These are phyloP conservation scores for Steinernema scapterisci DNA, from an alignment of 2,888 invertebrate species.

Conservation along the genomic window DNA sequence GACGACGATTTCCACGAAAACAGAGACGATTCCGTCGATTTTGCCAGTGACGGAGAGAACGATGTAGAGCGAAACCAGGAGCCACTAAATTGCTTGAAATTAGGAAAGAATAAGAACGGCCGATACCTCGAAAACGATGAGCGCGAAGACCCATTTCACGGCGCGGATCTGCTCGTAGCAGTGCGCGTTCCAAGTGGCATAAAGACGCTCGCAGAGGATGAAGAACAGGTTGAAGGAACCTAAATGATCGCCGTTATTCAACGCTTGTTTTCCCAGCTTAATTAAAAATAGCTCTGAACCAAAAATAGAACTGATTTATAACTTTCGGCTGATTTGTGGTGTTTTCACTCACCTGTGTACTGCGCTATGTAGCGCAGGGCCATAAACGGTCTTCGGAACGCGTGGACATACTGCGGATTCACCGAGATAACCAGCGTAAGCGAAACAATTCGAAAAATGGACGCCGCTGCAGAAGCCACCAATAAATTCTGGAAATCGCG, in stretches of 20 bases:
- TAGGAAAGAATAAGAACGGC: not conserved
- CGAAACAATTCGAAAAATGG: constrained; percentile 13
- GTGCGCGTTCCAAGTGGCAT: not conserved
- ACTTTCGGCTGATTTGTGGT: too few species aligned
- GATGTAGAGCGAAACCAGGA: constrained; percentile 4
- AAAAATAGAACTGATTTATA: too few species aligned
- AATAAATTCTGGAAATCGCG: not conserved
- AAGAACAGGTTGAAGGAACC: constrained; percentile 25
- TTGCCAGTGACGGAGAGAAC: not conserved
- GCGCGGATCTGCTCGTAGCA: not conserved
- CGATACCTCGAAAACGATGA: constrained; percentile 14
- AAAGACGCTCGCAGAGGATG: constrained; percentile 15
- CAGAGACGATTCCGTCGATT: constrained; percentile 6
- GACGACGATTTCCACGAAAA: constrained; percentile 11
- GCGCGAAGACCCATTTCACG: not conserved
- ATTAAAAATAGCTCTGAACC: too few species aligned
- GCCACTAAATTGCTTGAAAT: not conserved
- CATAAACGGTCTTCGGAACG: not conserved
- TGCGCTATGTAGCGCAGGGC: constrained; percentile 8
- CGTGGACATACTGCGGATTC: not conserved
- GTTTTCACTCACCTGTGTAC: constrained; percentile 8
- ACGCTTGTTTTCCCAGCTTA: too few species aligned
- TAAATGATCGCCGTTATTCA: not conserved
- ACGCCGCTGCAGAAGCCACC: not conserved
- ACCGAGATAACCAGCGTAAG: not conserved